phyloP scores from a whole-genome alignment of 2,797 vertebrate species.

The Schizopygopsis pylzovi region DNA sequence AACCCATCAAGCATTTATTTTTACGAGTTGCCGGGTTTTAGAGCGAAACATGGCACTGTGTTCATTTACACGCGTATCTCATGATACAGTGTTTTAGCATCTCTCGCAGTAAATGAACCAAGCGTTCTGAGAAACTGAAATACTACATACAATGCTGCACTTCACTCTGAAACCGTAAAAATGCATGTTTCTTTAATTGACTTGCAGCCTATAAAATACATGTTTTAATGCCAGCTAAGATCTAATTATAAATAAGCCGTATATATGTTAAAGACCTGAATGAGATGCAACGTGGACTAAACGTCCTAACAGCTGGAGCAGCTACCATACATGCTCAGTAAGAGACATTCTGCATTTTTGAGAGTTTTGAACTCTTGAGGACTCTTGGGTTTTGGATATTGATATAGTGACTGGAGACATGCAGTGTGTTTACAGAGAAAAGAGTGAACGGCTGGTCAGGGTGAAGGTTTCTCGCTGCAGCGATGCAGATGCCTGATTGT shows the following conservation, averaged over 20 bases:
- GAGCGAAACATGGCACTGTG: background rate
- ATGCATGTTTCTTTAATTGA: background rate
- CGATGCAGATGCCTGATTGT: slow-evolving; percentile 12
- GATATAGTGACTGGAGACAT: slow-evolving; percentile 2
- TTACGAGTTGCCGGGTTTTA: background rate
- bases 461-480: background rate
- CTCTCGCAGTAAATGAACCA: background rate
- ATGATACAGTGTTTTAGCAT: no score
- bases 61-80: no score
- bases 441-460: slow-evolving; percentile 4
- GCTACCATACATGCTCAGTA: background rate
- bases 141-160: background rate
- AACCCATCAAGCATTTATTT: background rate
- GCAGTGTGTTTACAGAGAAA: slow-evolving; percentile 8
- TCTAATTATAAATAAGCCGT: background rate
- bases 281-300: background rate
- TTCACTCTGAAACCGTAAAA: background rate
- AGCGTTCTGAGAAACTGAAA: background rate
- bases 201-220: background rate
- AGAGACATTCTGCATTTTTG: background rate
- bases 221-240: background rate
- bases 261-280: background rate
- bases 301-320: background rate
- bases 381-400: background rate
- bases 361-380: background rate